Evolutionary conservation across 37 sponge, comb jelly and placozoan species (phyloP).

Genomic region (Beroe ovata): DNA sequence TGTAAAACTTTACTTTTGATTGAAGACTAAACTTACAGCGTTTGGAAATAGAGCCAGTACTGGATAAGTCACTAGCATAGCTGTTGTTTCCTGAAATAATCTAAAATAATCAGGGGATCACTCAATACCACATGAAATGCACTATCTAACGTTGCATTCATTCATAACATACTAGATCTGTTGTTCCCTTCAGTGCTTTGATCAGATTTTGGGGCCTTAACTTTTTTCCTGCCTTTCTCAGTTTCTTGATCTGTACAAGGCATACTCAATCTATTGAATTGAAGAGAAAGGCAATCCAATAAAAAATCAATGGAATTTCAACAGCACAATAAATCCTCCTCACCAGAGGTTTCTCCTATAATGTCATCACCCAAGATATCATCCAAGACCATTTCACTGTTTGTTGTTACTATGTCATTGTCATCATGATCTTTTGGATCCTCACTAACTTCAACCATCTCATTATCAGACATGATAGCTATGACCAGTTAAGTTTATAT

Average conservation of each 20-base stretch:
- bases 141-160: too few relatives aligned
- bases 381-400: constrained; percentile 53
- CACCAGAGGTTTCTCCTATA: constrained; percentile 46
- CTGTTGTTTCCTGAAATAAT: constrained; percentile 27
- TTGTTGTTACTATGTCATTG: constrained; percentile 47
- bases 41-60: constrained; percentile 39
- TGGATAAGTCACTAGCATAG: constrained; percentile 68
- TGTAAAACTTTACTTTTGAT: too few relatives aligned
- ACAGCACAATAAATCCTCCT: background rate
- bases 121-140: too few relatives aligned
- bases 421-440: constrained; percentile 39
- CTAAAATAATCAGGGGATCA: too few relatives aligned
- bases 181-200: background rate
- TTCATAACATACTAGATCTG: constrained; percentile 32
- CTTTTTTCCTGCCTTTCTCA: constrained; percentile 12
- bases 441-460: constrained; percentile 1
- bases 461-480: constrained; percentile 35
- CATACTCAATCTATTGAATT: too few relatives aligned
- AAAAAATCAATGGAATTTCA: too few relatives aligned
- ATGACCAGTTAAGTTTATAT: too few relatives aligned
- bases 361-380: constrained; percentile 65
- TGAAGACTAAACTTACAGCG: constrained; percentile 23
- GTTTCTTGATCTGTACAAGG: constrained; percentile 66
- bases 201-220: background rate
- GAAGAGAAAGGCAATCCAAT: too few relatives aligned